Base-by-base conservation (phyloP, 2,797 vertebrate species). In the Semotilus atromaculatus region DNA sequence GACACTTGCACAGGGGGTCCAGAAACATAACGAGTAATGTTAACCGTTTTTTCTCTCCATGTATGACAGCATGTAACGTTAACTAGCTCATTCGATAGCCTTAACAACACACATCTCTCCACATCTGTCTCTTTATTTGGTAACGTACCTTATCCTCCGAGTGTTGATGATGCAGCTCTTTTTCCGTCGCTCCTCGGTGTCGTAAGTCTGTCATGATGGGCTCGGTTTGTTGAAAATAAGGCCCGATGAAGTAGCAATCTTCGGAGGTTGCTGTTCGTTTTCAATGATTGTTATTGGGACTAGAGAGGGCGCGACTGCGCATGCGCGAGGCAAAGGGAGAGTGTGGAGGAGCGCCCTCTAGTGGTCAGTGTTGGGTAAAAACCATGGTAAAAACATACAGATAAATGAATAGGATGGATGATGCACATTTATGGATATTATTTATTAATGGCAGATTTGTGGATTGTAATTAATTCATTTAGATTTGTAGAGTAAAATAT, bases 141-240 rank as follows among this genome's bases (percentile, higher is more conserved):
- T 93, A 40, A 40, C 40, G 10, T 10, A 95, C 95, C 95, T 95
- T 95, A 89, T 96, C 94, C 80, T 96, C 94, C 19, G 93, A 92
- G 67, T 88, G 85, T 84, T 94, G 92, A 72, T 92, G 90, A 4
- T 92, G 88, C 68, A 94, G 88, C 1, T 95, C 94, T 70, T 74
- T 84, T 77, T 95, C 94, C 81, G 70, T 72, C 81, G 88, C 72
- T 80, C 91, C 94, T 23, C 95, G 95, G 81, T 95, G 95, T 90
- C 95, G 91, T 5, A 96, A 87, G 82, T 96, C 95, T 60, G 95
- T 88, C 95, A 96, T 96, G 73, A 86, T 88, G 5, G 80, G 88
- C 34, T 60, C 36, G 38, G n/a, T 78, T 75, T 38, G 48, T 13
- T n/a, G 19, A 34, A 29, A 74, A 84, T 40, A 38, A 21, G n/a